phyloP scores from a whole-genome alignment of 2,113 vertebrate species.

The Thalassoma bifasciatum region DNA sequence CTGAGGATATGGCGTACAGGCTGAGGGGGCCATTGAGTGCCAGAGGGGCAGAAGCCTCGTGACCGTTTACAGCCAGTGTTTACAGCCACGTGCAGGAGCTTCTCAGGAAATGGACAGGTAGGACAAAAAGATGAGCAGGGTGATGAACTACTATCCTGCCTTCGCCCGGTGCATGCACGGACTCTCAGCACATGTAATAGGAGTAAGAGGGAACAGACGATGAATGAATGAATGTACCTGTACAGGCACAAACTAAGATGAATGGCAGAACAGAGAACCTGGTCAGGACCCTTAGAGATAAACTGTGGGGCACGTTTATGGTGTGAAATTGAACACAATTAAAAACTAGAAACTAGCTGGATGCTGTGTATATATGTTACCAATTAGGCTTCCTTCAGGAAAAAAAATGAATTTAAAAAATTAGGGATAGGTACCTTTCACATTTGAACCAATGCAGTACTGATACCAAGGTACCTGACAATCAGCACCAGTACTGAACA shows the following conservation, averaged over 20 bases:
- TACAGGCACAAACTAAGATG: neutral
- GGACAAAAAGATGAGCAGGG: slow-evolving; percentile 22
- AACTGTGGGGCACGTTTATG: neutral
- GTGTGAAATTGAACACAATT: neutral
- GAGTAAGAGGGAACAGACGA: neutral
- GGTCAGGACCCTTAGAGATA: neutral
- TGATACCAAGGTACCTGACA: too few species aligned
- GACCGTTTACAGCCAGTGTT: slow-evolving; percentile 26
- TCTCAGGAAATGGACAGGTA: slow-evolving; percentile 10
- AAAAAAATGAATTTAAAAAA: too few species aligned
- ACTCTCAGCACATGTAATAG: neutral
- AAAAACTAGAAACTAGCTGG: neutral
- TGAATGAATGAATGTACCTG: slow-evolving; percentile 5
- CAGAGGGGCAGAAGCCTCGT: slow-evolving; percentile 15
- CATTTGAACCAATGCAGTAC: too few species aligned
- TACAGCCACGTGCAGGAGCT: slow-evolving; percentile 29
- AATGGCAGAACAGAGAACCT: neutral
- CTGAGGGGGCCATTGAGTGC: slow-evolving; percentile 31
- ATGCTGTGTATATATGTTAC: neutral
- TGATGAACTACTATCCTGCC: neutral
- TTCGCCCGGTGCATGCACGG: neutral
- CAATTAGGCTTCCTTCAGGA: too few species aligned
- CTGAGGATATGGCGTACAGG: slow-evolving; percentile 55
- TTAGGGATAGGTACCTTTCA: too few species aligned
- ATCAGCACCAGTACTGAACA: too few species aligned